These are phyloP conservation scores for Nothoprocta perdicaria DNA, from an alignment of 2,113 vertebrate genomes.

Conservation along the genomic window DNA sequence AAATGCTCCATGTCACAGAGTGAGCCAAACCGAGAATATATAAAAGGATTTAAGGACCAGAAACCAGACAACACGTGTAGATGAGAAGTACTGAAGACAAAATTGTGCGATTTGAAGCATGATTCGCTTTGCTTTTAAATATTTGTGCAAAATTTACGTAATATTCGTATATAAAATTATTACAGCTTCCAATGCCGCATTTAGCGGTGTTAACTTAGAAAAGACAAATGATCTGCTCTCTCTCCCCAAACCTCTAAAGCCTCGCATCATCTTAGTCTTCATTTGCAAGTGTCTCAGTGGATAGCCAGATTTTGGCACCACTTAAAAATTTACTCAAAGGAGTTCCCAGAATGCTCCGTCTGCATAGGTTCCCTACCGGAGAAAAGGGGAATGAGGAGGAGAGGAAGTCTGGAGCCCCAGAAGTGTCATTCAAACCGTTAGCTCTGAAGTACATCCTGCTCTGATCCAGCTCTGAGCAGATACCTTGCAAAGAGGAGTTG, in stretches of 20 bases:
- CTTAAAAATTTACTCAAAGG: conserved; percentile 95
- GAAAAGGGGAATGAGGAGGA: conserved; percentile 95
- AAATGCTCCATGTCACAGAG: background rate
- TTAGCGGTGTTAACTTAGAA: conserved; percentile 64
- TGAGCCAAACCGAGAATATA: background rate
- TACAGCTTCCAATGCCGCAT: conserved; percentile 51
- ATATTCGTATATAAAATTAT: conserved; percentile 55
- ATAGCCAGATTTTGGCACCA: conserved; percentile 95
- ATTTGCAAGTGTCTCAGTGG: conserved; percentile 93
- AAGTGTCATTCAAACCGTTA: conserved; percentile 53
- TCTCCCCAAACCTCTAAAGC: background rate
- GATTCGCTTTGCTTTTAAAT: conserved; percentile 70
- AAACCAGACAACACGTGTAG: background rate
- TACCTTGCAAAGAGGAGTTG: conserved; percentile 61
- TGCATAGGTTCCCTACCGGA: conserved; percentile 91
- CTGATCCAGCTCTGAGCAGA: conserved; percentile 70
- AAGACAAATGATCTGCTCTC: background rate
- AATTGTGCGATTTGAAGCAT: conserved; percentile 56
- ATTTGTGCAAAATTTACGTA: conserved; percentile 79
- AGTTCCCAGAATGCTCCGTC: conserved; percentile 88
- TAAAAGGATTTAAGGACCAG: background rate
- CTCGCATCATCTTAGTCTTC: conserved; percentile 76
- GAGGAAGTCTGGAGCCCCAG: conserved; percentile 83
- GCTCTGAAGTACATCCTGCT: conserved; percentile 91
- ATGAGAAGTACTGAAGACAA: background rate